Evolutionary conservation across 2,113 vertebrate species (phyloP).

Genomic region (human (Homo sapiens)): GRCh38 chr1:160273001-160273500

Average conservation of each 20-base stretch:
- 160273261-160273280: background rate
- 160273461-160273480: background rate
- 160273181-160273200: constrained; percentile 28
- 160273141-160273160: background rate
- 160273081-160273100: background rate
- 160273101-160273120: background rate
- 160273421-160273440: background rate
- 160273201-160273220: background rate
- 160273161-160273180: background rate
- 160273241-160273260: background rate
- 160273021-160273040: background rate
- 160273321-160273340: background rate
- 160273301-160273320: background rate
- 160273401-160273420: background rate
- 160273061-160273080: background rate
- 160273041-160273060: background rate
- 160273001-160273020: background rate
- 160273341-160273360: background rate
- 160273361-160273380: background rate
- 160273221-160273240: background rate
- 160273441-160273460: background rate
- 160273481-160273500: background rate
- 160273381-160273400: background rate
- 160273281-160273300: background rate
- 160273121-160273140: background rate